Evolutionary conservation across 2,888 invertebrate species (phyloP).

Genomic region (Stomorhina lunata): DNA sequence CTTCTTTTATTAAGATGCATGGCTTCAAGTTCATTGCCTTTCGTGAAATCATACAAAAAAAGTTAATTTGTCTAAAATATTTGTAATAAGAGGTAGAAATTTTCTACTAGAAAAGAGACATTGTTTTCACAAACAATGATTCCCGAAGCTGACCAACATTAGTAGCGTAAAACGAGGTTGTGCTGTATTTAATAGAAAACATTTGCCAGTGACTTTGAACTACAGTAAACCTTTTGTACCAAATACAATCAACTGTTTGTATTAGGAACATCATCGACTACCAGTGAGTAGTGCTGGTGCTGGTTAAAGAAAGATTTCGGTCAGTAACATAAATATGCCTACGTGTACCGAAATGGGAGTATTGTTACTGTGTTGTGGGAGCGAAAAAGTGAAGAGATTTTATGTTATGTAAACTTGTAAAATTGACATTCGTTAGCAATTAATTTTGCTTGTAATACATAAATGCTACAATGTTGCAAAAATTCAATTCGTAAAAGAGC

Average conservation of each 20-base stretch:
- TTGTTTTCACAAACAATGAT: no score
- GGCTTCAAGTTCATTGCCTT: no score
- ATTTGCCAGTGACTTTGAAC: constrained; percentile 78
- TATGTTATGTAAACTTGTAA: constrained; percentile 24
- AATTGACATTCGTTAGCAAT: constrained; percentile 77
- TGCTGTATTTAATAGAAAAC: constrained; percentile 49
- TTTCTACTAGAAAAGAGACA: no score
- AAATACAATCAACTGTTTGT: constrained; percentile 43
- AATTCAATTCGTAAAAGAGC: constrained; percentile 73
- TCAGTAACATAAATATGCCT: not conserved
- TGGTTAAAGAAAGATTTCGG: constrained; percentile 26
- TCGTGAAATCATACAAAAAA: no score
- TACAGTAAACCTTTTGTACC: constrained; percentile 36
- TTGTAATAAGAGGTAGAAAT: no score
- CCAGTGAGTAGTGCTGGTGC: constrained; percentile 29
- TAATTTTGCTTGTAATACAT: constrained; percentile 76
- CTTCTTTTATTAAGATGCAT: no score
- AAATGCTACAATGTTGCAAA: constrained; percentile 75
- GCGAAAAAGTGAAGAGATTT: not conserved
- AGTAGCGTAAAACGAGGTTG: no score
- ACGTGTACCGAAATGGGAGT: not conserved
- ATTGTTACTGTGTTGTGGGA: not conserved
- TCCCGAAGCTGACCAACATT: no score
- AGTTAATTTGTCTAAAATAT: no score
- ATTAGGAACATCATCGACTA: constrained; percentile 49